Evolutionary conservation across 2,888 invertebrate species (phyloP).

Genomic region (Phymatocera aterrima): DNA sequence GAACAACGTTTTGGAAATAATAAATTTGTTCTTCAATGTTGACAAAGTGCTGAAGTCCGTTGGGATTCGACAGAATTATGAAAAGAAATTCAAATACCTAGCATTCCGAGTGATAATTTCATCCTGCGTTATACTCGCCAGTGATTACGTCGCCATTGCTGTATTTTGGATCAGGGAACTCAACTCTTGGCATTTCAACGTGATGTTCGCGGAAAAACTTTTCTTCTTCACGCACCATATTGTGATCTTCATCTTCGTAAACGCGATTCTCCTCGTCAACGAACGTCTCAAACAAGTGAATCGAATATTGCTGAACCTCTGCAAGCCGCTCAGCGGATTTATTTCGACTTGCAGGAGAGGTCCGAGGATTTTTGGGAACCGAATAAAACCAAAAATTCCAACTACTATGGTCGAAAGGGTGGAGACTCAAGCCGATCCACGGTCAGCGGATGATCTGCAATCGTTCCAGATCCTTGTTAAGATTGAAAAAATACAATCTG

Average conservation of each 20-base stretch:
- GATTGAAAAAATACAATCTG: not conserved
- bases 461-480: not conserved
- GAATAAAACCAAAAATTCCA: not conserved
- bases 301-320: not conserved
- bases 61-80: conserved; percentile 7
- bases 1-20: not conserved
- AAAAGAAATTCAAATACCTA: not conserved
- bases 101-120: not conserved
- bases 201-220: not conserved
- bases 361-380: not conserved
- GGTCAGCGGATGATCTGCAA: not conserved
- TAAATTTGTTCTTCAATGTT: not conserved
- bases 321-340: not conserved
- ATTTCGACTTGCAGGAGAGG: not conserved
- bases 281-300: not conserved
- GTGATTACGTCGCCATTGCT: not conserved
- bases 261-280: not conserved
- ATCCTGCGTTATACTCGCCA: not conserved
- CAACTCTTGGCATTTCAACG: not conserved
- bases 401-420: not conserved
- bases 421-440: not conserved
- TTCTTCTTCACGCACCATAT: not conserved
- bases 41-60: not conserved
- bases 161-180: not conserved
- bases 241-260: conserved; percentile 2